phyloP scores from a whole-genome alignment of 1,140 invertebrate species.

The Drosophila rufa region DNA sequence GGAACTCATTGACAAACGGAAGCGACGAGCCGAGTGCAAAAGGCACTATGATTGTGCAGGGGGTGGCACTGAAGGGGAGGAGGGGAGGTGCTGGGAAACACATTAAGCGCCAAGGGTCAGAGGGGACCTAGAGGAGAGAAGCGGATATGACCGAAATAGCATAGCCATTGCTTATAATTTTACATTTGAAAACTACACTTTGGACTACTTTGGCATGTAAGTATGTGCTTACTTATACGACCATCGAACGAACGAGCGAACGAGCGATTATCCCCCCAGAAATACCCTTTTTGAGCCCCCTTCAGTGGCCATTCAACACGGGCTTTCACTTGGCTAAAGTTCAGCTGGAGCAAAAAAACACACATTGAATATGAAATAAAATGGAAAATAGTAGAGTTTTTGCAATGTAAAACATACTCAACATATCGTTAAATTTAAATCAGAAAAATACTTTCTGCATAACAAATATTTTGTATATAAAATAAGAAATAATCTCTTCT shows the following conservation, averaged over 20 bases:
- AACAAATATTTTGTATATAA: not conserved
- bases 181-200: conserved; percentile 70
- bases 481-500: no score
- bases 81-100: conserved; percentile 7
- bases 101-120: conserved; percentile 23
- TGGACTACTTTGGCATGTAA: conserved; percentile 64
- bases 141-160: conserved; percentile 78
- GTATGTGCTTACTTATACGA: conserved; percentile 53
- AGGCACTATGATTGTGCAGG: conserved; percentile 37
- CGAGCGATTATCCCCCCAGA: conserved; percentile 30
- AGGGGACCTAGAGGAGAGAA: not conserved
- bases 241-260: conserved; percentile 40
- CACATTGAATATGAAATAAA: not conserved
- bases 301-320: conserved; percentile 3
- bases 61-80: conserved; percentile 1
- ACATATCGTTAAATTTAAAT: no score
- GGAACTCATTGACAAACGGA: conserved; percentile 83
- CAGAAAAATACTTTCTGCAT: no score
- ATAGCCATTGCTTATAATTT: conserved; percentile 76
- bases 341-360: not conserved
- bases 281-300: conserved; percentile 3
- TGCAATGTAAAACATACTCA: no score
- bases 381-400: no score
- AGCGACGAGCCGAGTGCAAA: conserved; percentile 74
- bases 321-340: not conserved